Conservation (phyloP, 1,140 invertebrate genomes). For the Saccostrea echinata region DNA sequence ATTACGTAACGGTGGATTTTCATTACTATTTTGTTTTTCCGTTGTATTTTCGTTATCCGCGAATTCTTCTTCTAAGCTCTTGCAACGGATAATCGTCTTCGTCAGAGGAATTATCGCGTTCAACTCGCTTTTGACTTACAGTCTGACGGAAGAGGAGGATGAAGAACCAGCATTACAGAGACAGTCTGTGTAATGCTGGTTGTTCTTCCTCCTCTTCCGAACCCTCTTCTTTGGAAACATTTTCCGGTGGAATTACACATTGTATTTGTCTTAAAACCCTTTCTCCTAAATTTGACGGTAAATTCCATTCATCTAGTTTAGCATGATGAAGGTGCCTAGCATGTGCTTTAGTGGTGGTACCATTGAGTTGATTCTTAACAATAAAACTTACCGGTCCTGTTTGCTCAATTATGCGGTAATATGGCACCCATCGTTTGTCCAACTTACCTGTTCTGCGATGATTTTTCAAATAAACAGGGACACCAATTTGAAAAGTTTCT, state of each 20-base stretch:
- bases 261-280: not conserved
- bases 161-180: too few species aligned
- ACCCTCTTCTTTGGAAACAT: not conserved
- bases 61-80: too few species aligned
- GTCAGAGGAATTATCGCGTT: not conserved
- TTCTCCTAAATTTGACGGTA: not conserved
- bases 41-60: too few species aligned
- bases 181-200: not conserved
- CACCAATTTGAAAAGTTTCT: constrained; percentile 36
- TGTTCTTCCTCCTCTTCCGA: not conserved
- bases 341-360: not conserved
- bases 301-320: constrained; percentile 24
- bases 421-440: constrained; percentile 40
- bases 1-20: too few species aligned
- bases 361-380: constrained; percentile 48
- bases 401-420: constrained; percentile 46
- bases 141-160: too few species aligned
- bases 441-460: constrained; percentile 39
- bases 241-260: constrained; percentile 17
- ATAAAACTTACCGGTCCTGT: constrained; percentile 41
- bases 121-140: not conserved
- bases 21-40: too few species aligned
- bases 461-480: constrained; percentile 47
- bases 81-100: constrained; percentile 39
- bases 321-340: constrained; percentile 33